Evolutionary conservation across 2,113 vertebrate genomes (phyloP).

Genomic region (Ictalurus punctatus): DNA sequence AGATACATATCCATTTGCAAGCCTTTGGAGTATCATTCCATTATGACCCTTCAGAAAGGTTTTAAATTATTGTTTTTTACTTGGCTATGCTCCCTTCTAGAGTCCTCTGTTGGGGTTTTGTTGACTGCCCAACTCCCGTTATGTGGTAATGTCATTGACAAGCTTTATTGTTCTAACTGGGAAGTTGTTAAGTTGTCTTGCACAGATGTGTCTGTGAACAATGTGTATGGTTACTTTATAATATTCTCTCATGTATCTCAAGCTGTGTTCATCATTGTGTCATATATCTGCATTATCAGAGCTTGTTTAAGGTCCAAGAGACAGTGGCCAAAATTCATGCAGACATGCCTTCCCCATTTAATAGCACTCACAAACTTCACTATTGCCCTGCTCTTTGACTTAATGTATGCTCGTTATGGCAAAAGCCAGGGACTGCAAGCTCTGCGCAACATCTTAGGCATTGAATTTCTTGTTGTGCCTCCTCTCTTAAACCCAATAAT

Average conservation of each 20-base stretch:
- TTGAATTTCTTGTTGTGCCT: slow-evolving; percentile 57
- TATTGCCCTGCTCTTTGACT: slow-evolving; percentile 63
- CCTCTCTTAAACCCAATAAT: slow-evolving; percentile 50
- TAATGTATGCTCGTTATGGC: slow-evolving; percentile 35
- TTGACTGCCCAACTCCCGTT: slow-evolving; percentile 56
- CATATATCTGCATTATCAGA: slow-evolving; percentile 46
- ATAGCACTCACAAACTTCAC: slow-evolving; percentile 42
- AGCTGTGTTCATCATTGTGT: slow-evolving; percentile 43
- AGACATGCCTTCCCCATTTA: slow-evolving; percentile 54
- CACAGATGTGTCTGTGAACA: background rate
- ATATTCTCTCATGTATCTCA: background rate
- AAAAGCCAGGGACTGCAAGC: slow-evolving; percentile 6
- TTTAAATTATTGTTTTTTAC: slow-evolving; percentile 29
- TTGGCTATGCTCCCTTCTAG: slow-evolving; percentile 25
- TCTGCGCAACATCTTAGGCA: slow-evolving; percentile 51
- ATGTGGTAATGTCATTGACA: slow-evolving; percentile 64
- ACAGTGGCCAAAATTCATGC: slow-evolving; percentile 33
- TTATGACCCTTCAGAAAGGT: slow-evolving; percentile 58
- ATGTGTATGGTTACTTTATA: slow-evolving; percentile 17
- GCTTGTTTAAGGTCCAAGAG: slow-evolving; percentile 20
- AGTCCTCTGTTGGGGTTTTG: slow-evolving; percentile 10
- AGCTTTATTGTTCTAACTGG: slow-evolving; percentile 70
- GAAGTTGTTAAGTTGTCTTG: slow-evolving; percentile 65
- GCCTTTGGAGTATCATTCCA: slow-evolving; percentile 68
- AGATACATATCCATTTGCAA: slow-evolving; percentile 70